Base-by-base conservation (phyloP, 2,797 vertebrate species). In the Bryconaethiops microstoma region DNA sequence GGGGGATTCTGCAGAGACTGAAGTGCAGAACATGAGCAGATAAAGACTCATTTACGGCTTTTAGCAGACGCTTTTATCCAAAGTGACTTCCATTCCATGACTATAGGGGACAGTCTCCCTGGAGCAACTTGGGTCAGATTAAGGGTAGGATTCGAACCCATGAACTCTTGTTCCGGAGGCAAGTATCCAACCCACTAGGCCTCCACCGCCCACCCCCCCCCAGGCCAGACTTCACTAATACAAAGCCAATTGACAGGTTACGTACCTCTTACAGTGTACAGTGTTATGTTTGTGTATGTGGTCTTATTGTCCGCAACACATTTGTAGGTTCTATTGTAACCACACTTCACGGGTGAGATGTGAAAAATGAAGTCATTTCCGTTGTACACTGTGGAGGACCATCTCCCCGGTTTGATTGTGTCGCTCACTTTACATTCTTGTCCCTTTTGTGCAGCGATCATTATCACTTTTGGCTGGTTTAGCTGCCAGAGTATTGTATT, bases 271-370 rank as follows among this genome's bases (percentile, higher is more conserved):
- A 87, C 75, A 64, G 77, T 81, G 74, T 12, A 82, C 5, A 55
- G 69, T 55, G n/a, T 74, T 76, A 54, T 79, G 14, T 21, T 73
- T 69, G 35, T 75, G 13, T 14, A 35, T 29, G 1, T 25, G 2
- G 0, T 0, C 5, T 14, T 0, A 0, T 19, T 0, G 29, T 63
- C 16, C 57, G 21, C 16, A 4, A 55, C 12, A 71, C 84, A 87
- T 1, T 0, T 64, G 54, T 85, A 87, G 3, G 0, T 65, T 40
- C 87, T 86, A 50, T 40, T 73, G 52, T 84, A 76, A 39, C 63
- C 76, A 25, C 84, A 88, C 50, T 40, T 65, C 45, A 88, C 72
- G 45, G 87, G 82, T 67, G 84, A 82, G 55, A 88, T 74, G 29
- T 79, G 80, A 69, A 86, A 73, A n/a, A 80, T 69, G 50, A 84